Evolutionary conservation across 2,888 invertebrate species (phyloP), one percentile per base, ranked within the genome.

Genomic region (Hemistola chrysoprasaria): DNA sequence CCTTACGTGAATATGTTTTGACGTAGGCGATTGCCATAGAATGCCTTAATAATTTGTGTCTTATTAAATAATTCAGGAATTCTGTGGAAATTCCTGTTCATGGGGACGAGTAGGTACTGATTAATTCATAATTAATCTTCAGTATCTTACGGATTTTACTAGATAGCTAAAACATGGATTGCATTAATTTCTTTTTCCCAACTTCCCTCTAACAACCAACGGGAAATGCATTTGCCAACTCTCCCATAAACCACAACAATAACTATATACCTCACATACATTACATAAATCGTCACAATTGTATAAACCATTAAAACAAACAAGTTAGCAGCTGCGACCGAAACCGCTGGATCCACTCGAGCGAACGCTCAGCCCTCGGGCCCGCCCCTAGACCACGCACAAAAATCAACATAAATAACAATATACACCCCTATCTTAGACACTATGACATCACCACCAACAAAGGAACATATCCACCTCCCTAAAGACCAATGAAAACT

Each of bases 391-490:
- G 72, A 65, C 66, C 71, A 71, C 71, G 80, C 77, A 82, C 83
- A 80, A 79, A 84, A 87, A 85, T 85, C 86, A 87, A 84, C 87
- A 87, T 88, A 86, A 86, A 86, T 87, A 88, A 87, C 86, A 84
- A 84, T 83, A 82, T 82, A 86, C 86, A 87, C 87, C 88, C 88
- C 87, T 83, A 86, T 85, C 83, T 82, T 77, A 79, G 69, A 82
- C 78, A 83, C 80, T 71, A 73, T 75, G 71, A 79, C 77, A 75
- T 56, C 24, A 7, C 20, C 29, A 30, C 24, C 7, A 36, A 39
- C 36, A 56, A 70, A 71, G 68, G 45, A 52, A 32, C 53, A 8
- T 26, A 66, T 62, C 20, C 33, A 37, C 43, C 47, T 53, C 37
- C n/a, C 24, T 1, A 50, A 56, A 48, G 37, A 8, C 7, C 44